phyloP scores from a whole-genome alignment of 1,140 invertebrate species.

The Choristoneura fumiferana region DNA sequence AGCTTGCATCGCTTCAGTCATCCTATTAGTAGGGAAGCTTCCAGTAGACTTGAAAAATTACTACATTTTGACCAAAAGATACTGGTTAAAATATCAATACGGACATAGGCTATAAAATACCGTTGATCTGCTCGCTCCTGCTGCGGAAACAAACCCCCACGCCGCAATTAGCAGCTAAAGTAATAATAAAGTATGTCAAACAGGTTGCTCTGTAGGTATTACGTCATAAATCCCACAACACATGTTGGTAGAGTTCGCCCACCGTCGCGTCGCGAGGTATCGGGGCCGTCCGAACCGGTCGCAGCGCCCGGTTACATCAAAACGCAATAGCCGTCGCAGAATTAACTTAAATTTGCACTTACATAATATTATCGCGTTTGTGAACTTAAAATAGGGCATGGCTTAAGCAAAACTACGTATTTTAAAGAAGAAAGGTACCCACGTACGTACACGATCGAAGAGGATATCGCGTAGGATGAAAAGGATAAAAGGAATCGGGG shows the following conservation, averaged over 20 bases:
- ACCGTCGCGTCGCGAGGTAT: conserved; percentile 40
- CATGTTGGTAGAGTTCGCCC: conserved; percentile 28
- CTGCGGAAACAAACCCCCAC: conserved; percentile 16
- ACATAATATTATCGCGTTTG: conserved; percentile 8
- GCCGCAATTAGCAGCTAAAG: background rate
- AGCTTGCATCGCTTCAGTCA: background rate
- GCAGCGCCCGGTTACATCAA: conserved; percentile 50
- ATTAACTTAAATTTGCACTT: conserved; percentile 18
- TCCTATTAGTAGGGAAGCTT: background rate
- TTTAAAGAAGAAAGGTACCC: too few species aligned
- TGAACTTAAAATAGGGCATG: too few species aligned
- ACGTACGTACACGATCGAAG: too few species aligned
- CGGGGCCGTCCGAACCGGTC: conserved; percentile 55
- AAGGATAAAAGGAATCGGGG: too few species aligned
- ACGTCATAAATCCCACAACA: conserved; percentile 9
- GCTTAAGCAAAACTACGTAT: too few species aligned
- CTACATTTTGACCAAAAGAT: too few species aligned
- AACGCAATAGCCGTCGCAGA: conserved; percentile 10
- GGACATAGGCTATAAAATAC: too few species aligned
- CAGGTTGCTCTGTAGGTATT: conserved; percentile 6
- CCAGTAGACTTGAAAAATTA: background rate
- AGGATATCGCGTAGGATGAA: too few species aligned
- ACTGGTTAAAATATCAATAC: too few species aligned
- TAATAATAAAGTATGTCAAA: background rate
- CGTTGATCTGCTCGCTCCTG: background rate